These are phyloP conservation scores for Hephaestus fuliginosus DNA, from an alignment of 2,797 vertebrate species.

Conservation along the genomic window DNA sequence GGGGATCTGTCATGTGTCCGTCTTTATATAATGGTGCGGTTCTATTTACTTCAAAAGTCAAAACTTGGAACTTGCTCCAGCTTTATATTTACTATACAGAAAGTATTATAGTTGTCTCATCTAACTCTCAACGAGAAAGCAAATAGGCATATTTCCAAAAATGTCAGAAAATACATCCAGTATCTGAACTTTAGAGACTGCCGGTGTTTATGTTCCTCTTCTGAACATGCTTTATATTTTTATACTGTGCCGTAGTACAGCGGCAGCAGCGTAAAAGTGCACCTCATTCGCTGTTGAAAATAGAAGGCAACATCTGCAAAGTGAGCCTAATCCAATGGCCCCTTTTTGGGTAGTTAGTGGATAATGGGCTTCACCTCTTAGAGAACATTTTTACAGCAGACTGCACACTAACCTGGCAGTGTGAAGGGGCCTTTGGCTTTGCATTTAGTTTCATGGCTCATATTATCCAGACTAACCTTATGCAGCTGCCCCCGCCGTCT, in stretches of 20 bases:
- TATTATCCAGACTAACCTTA: constrained; percentile 33
- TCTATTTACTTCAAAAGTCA: too few species aligned
- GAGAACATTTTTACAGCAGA: constrained; percentile 64
- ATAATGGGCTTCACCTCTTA: constrained; percentile 76
- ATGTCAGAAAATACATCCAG: neutral
- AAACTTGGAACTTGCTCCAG: too few species aligned
- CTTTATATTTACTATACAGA: neutral
- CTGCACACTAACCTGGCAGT: constrained; percentile 34
- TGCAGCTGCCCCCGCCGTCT: neutral
- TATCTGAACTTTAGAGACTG: constrained; percentile 20
- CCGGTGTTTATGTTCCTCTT: constrained; percentile 28
- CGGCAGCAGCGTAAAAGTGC: constrained; percentile 44
- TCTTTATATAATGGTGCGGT: too few species aligned
- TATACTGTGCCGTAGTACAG: constrained; percentile 21
- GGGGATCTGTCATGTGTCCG: too few species aligned
- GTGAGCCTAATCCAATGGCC: constrained; percentile 59
- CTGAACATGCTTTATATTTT: constrained; percentile 32
- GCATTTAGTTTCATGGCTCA: constrained; percentile 59
- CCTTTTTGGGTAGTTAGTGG: constrained; percentile 70
- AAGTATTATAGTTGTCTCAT: neutral
- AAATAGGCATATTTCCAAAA: neutral
- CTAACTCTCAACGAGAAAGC: neutral
- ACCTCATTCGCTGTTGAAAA: constrained; percentile 62
- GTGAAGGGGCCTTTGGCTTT: constrained; percentile 48
- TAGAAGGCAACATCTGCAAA: constrained; percentile 69